These are phyloP conservation scores for Clostera curtula DNA, from an alignment of 2,888 invertebrate genomes.

Conservation along the genomic window DNA sequence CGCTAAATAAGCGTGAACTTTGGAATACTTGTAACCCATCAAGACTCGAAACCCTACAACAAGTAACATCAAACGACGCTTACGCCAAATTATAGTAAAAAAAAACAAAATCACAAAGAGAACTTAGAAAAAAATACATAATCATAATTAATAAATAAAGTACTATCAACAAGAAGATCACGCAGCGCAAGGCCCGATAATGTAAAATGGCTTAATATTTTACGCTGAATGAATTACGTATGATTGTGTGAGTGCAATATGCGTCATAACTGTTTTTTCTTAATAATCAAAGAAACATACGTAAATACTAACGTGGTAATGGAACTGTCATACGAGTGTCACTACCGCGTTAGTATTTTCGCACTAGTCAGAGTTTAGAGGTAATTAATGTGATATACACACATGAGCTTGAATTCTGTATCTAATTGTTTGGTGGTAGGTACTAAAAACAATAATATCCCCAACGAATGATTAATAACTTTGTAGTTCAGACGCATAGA, in stretches of 20 bases:
- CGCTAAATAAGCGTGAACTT: slow-evolving; percentile 1
- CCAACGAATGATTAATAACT: too few relatives aligned
- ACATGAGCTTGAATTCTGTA: too few relatives aligned
- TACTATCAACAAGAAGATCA: slow-evolving; percentile 20
- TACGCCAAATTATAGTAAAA: slow-evolving; percentile 24
- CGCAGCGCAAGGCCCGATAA: slow-evolving; percentile 14
- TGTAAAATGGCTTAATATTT: background rate
- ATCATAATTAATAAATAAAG: slow-evolving; percentile 31
- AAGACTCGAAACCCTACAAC: slow-evolving; percentile 17
- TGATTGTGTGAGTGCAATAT: slow-evolving; percentile 4
- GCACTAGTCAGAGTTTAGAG: too few relatives aligned
- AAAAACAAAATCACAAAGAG: slow-evolving; percentile 29
- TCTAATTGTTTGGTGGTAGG: too few relatives aligned
- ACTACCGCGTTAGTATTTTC: too few relatives aligned
- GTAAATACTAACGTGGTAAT: too few relatives aligned
- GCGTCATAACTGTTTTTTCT: too few relatives aligned
- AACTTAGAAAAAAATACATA: slow-evolving; percentile 30
- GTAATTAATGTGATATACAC: too few relatives aligned
- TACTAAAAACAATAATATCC: too few relatives aligned
- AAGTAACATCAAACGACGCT: slow-evolving; percentile 12
- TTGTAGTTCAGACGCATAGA: background rate
- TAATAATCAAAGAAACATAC: too few relatives aligned
- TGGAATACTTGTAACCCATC: slow-evolving; percentile 11
- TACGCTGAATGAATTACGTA: slow-evolving; percentile 13
- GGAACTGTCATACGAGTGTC: too few relatives aligned